Conservation (phyloP, 2,797 vertebrate genomes). For the Nothura maculosa region DNA sequence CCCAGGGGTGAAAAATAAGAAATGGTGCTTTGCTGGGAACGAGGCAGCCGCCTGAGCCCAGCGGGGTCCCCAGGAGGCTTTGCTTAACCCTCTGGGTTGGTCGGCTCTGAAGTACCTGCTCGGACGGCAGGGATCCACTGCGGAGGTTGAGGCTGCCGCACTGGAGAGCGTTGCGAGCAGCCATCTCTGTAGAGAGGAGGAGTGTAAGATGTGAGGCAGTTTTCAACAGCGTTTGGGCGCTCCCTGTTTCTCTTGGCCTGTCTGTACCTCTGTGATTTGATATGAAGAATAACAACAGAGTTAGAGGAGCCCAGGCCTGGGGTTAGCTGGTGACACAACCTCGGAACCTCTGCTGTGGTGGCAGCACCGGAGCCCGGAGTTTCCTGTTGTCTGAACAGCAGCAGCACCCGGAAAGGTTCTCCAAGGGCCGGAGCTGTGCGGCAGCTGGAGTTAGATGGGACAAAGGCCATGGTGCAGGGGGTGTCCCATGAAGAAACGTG, state of each 20-base stretch:
- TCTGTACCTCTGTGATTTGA: not conserved
- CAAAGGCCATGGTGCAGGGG: accelerated
- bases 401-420: not conserved
- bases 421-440: accelerated
- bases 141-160: not conserved
- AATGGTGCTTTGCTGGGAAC: not conserved
- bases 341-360: not conserved
- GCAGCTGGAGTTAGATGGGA: not conserved
- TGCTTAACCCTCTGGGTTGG: not conserved
- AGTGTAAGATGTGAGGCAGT: not conserved
- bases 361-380: not conserved
- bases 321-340: not conserved
- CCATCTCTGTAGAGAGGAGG: not conserved
- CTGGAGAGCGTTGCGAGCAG: not conserved
- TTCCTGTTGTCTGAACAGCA: not conserved
- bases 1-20: constrained; percentile 53
- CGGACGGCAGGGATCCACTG: not conserved
- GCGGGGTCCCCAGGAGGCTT: constrained; percentile 5
- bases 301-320: not conserved
- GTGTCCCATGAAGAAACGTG: not conserved
- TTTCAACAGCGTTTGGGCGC: not conserved
- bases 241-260: not conserved
- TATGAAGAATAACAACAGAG: not conserved
- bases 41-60: not conserved
- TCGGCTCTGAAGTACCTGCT: not conserved